Percentiles rank a stretch among this genome's conserved stretches.
Evolutionary conservation across 2,888 invertebrate genomes (phyloP).

Genomic region (Ichneumoninae sp.): DNA sequence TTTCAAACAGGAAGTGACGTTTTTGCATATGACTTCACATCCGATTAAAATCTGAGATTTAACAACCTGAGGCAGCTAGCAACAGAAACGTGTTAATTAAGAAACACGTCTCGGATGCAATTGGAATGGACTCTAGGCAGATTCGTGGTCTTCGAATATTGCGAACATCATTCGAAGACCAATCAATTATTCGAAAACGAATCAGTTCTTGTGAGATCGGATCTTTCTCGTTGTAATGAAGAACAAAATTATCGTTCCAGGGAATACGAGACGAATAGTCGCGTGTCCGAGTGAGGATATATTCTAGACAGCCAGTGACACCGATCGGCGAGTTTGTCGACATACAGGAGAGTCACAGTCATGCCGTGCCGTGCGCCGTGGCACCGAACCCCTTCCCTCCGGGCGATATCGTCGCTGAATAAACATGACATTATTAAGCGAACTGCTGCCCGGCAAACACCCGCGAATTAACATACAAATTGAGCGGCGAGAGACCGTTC

Average conservation of each 20-base stretch:
- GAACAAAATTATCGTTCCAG: background rate
- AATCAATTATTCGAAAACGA: too few species aligned
- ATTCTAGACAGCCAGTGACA: conserved; percentile 63
- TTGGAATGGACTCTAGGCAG: too few species aligned
- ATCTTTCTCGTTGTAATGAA: background rate
- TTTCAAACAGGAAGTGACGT: too few species aligned
- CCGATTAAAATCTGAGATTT: too few species aligned
- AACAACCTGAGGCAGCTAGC: too few species aligned
- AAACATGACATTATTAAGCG: conserved; percentile 85
- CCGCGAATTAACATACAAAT: conserved; percentile 84
- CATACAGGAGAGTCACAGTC: conserved; percentile 24
- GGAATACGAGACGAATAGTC: conserved; percentile 2
- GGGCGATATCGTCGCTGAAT: conserved; percentile 84
- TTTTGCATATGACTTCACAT: too few species aligned
- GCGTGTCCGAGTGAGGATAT: background rate
- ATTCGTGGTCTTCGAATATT: too few species aligned
- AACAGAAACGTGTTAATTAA: too few species aligned
- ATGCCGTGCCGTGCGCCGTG: conserved; percentile 16
- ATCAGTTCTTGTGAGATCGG: background rate
- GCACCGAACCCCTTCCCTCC: conserved; percentile 48
- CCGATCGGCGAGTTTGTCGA: conserved; percentile 75
- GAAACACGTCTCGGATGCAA: too few species aligned
- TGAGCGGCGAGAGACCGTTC: conserved; percentile 79
- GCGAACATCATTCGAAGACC: too few species aligned
- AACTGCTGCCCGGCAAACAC: conserved; percentile 82